Conservation (phyloP, 2,888 invertebrate species). For the Volucella inanis region DNA sequence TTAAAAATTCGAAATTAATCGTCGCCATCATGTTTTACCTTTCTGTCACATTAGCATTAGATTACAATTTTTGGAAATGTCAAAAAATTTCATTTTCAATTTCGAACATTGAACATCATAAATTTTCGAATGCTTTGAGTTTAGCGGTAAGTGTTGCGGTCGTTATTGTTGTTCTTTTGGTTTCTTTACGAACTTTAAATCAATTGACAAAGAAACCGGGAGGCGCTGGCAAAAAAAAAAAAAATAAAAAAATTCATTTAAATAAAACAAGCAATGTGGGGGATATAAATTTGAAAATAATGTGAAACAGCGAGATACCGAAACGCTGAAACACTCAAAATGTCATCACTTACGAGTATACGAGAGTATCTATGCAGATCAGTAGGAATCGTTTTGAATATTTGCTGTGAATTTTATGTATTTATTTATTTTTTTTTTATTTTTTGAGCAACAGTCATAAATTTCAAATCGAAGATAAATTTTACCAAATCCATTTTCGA, state of each 20-base stretch:
- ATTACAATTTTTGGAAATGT: slow-evolving; percentile 64
- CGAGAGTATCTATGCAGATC: slow-evolving; percentile 4
- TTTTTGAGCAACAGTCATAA: slow-evolving; percentile 47
- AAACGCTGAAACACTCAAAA: slow-evolving; percentile 64
- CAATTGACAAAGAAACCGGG: slow-evolving; percentile 49
- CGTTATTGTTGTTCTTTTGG: slow-evolving; percentile 5
- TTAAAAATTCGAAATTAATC: slow-evolving; percentile 50
- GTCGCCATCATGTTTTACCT: slow-evolving; percentile 18
- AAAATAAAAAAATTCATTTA: slow-evolving; percentile 49
- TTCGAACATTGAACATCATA: background rate
- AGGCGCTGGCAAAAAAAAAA: background rate
- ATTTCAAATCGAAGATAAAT: slow-evolving; percentile 52
- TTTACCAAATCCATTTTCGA: slow-evolving; percentile 44
- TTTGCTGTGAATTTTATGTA: slow-evolving; percentile 25
- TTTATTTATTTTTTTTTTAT: background rate
- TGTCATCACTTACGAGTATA: slow-evolving; percentile 53
- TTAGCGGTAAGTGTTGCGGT: slow-evolving; percentile 40
- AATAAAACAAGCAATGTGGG: slow-evolving; percentile 71
- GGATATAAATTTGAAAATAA: slow-evolving; percentile 68
- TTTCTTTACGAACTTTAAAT: slow-evolving; percentile 50
- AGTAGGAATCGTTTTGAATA: slow-evolving; percentile 56
- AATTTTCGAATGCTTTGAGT: slow-evolving; percentile 2
- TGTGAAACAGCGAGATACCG: slow-evolving; percentile 57
- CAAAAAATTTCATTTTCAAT: slow-evolving; percentile 52
- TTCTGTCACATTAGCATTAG: slow-evolving; percentile 58